Percentiles rank a stretch among this genome's conserved stretches.
Evolutionary conservation across 2,888 invertebrate species (phyloP).

Genomic region (Tenthredo amoena): DNA sequence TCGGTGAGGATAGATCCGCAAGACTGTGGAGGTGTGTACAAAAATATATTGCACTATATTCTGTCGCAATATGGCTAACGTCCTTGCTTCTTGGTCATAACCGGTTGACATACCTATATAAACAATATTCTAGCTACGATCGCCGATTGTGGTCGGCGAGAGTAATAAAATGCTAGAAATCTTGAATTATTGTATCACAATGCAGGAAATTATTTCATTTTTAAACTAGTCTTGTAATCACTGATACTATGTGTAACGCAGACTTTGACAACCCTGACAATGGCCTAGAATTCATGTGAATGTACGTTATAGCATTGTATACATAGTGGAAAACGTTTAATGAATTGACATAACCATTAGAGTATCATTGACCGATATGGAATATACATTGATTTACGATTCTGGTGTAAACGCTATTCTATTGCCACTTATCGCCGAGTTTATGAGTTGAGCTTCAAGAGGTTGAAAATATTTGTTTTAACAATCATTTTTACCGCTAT

Average conservation of each 20-base stretch:
- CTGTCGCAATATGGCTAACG: background rate
- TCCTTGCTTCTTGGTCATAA: background rate
- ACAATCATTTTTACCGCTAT: background rate
- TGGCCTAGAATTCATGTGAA: background rate
- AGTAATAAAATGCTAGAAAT: background rate
- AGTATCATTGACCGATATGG: background rate
- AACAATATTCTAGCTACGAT: background rate
- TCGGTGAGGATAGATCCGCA: background rate
- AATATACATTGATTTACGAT: background rate
- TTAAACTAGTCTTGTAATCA: background rate
- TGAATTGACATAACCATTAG: background rate
- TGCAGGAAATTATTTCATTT: background rate
- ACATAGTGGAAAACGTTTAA: background rate
- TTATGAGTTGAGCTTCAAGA: background rate
- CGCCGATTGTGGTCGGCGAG: background rate
- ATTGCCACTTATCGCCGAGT: background rate
- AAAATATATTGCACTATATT: background rate
- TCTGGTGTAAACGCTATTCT: background rate
- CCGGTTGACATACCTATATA: background rate
- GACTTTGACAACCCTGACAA: background rate
- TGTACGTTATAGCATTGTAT: background rate
- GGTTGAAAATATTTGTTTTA: background rate
- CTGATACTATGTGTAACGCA: background rate
- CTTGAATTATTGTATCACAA: background rate
- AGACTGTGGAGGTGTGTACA: background rate